These are phyloP conservation scores for Chloroceryle amazona DNA, from an alignment of 2,797 vertebrate genomes.

Conservation along the genomic window DNA sequence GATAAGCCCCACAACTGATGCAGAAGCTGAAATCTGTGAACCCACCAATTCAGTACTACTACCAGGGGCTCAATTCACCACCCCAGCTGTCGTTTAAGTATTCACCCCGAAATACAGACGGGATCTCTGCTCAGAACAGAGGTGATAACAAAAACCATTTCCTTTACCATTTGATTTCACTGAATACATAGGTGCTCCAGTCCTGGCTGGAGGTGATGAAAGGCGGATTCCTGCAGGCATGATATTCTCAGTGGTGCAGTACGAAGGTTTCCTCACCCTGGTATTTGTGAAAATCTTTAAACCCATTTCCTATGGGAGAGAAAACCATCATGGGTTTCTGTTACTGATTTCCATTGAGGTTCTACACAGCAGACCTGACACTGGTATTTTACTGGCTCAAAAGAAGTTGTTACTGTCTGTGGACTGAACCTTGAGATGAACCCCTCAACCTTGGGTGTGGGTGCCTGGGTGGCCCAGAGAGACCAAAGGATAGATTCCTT, in stretches of 20 bases:
- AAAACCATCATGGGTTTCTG: not conserved
- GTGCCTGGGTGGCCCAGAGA: not conserved
- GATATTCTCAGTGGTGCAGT: not conserved
- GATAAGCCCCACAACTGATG: not conserved
- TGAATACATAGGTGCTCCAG: not conserved
- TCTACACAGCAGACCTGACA: not conserved
- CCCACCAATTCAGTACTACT: not conserved
- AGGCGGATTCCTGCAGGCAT: fast-evolving
- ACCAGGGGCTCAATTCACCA: not conserved
- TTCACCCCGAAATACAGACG: not conserved
- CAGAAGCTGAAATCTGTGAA: not conserved
- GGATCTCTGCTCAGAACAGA: not conserved
- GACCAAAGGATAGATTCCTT: not conserved
- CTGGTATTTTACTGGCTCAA: not conserved
- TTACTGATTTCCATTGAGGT: not conserved
- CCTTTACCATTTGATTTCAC: not conserved
- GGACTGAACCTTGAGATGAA: not conserved
- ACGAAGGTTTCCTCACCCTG: slow-evolving; percentile 62
- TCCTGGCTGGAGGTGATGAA: fast-evolving
- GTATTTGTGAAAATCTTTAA: slow-evolving; percentile 80
- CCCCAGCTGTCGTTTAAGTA: not conserved
- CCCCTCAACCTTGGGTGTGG: not conserved
- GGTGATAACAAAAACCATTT: not conserved
- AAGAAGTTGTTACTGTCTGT: not conserved
- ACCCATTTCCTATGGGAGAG: slow-evolving; percentile 74